These are phyloP conservation scores for Uria lomvia DNA, from an alignment of 2,113 vertebrate genomes.

Conservation along the genomic window DNA sequence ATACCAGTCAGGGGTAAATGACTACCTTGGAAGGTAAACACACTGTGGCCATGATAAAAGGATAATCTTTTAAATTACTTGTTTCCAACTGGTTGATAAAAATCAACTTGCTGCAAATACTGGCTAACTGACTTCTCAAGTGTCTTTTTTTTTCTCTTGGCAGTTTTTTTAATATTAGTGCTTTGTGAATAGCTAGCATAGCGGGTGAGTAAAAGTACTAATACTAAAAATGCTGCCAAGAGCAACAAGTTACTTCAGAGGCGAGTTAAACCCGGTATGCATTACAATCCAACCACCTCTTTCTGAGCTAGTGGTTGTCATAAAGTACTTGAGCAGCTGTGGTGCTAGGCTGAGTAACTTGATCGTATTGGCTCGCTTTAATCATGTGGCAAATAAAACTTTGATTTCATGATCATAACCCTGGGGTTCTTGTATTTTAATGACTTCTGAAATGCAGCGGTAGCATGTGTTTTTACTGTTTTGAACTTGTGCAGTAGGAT, in stretches of 20 bases:
- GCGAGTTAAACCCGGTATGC: neutral
- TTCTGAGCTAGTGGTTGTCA: neutral
- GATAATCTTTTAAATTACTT: neutral
- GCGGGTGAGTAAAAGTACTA: neutral
- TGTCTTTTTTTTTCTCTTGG: neutral
- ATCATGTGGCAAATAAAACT: neutral
- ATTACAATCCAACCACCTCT: neutral
- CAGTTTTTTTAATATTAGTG: neutral
- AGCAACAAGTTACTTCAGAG: neutral
- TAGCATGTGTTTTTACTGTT: neutral
- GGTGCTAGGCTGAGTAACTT: neutral
- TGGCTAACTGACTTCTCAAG: neutral
- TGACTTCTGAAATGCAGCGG: neutral
- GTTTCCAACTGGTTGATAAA: neutral
- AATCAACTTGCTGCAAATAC: neutral
- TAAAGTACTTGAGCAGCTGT: neutral
- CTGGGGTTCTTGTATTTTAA: neutral
- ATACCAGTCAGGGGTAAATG: neutral
- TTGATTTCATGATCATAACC: accelerated
- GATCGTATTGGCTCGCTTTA: neutral
- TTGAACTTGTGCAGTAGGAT: neutral
- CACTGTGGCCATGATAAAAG: neutral
- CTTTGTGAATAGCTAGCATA: neutral
- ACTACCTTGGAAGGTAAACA: neutral
- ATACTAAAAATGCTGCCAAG: neutral